Evolutionary conservation across 2,888 invertebrate genomes (phyloP), one percentile per base, ranked within the genome.

Genomic region (Eupithecia exiguata): DNA sequence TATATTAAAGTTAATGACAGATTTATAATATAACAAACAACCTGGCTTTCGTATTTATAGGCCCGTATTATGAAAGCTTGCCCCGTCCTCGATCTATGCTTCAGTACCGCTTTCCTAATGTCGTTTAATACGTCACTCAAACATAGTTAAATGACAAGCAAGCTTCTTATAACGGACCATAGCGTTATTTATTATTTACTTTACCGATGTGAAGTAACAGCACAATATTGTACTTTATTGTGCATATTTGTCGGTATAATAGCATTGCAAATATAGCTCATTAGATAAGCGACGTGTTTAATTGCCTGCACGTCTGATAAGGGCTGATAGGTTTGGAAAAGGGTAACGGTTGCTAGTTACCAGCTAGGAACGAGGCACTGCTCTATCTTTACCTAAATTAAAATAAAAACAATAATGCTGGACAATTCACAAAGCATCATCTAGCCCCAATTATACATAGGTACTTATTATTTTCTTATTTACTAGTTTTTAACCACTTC

Each of bases 241-340:
- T 68, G 18, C 21, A 65, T 67, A 38, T 61, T 58, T 35, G 67
- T 62, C n/a, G 67, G 25, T 53, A 53, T 38, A 65, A 43, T 63
- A 38, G 49, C n/a, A 25, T 30, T 61, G 73, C n/a, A 74, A 79
- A 73, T 75, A 70, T 70, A 80, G 81, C 82, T 82, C 79, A 81
- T 82, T 84, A 84, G 81, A 85, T 86, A 86, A 85, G 81, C 78
- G 77, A 78, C 82, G 72, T 79, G 83, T 84, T 85, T 86, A 84
- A 85, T 85, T 86, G 81, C 80, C 78, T 80, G 79, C 78, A 78
- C 77, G 81, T 62, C 82, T 86, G 86, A 87, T 87, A 88, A 84
- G 79, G 71, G 58, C 78, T 58, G 6, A 38, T 40, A 69, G 40
- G 25, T 69, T 40, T 58, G 25, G 25, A 12, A 69, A 58, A 30